Percentiles rank a stretch among this genome's conserved stretches.
These are phyloP conservation scores for Tamias sibiricus DNA, from an alignment of 2,113 vertebrate genomes.

Conservation along the genomic window DNA sequence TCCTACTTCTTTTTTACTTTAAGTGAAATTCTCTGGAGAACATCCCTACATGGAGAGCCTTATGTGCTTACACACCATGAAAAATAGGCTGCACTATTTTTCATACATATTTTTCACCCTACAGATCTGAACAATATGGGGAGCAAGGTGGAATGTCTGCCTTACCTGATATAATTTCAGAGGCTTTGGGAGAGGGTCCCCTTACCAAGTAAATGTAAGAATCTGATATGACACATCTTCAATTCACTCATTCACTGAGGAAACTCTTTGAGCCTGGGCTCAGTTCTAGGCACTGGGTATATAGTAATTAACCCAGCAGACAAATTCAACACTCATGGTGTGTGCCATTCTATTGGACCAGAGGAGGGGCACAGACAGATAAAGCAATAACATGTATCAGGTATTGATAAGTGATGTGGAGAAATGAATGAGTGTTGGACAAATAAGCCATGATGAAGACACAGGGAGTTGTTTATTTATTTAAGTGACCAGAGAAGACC, in stretches of 20 bases:
- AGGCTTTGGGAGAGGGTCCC: neutral
- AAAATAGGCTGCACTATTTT: neutral
- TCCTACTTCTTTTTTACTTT: neutral
- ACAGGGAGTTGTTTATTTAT: neutral
- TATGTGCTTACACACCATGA: neutral
- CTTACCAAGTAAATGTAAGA: neutral
- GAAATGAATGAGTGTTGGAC: neutral
- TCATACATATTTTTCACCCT: neutral
- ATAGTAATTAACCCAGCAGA: neutral
- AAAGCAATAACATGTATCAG: neutral
- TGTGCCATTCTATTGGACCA: neutral
- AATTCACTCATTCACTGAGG: neutral
- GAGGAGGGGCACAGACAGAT: neutral
- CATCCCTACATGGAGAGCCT: neutral
- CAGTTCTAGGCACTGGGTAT: neutral
- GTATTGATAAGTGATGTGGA: neutral
- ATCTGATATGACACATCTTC: neutral
- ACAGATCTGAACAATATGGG: neutral
- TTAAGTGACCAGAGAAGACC: neutral
- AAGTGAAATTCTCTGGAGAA: conserved; percentile 3
- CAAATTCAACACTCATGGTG: neutral
- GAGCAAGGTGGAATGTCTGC: neutral
- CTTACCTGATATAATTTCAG: neutral
- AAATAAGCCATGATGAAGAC: neutral
- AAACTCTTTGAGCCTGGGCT: neutral